Conservation (phyloP, 2,797 vertebrate genomes). For the Anas georgica region DNA sequence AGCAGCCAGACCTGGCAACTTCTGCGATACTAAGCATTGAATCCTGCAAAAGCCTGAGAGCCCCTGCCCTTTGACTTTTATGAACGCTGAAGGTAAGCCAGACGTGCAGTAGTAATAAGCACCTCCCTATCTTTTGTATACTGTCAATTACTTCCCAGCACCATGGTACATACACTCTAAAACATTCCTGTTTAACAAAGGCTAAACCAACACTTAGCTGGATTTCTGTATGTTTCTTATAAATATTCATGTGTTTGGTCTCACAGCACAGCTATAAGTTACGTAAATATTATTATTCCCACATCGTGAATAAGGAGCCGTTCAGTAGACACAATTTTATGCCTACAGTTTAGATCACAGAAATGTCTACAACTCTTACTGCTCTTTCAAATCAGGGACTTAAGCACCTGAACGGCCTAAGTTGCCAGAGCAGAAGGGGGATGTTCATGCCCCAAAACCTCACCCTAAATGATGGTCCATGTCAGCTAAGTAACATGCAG, state of each 20-base stretch:
- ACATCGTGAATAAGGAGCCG: neutral
- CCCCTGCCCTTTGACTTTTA: neutral
- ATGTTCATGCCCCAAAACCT: neutral
- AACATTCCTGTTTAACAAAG: neutral
- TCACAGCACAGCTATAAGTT: neutral
- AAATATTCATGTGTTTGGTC: constrained; percentile 24
- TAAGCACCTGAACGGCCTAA: neutral
- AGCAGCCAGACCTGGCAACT: neutral
- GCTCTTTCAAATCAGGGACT: neutral
- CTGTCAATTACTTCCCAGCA: neutral
- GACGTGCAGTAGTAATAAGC: neutral
- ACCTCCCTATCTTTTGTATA: neutral
- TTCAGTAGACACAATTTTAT: neutral
- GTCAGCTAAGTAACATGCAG: neutral
- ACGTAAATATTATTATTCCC: neutral
- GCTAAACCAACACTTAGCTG: constrained; percentile 23
- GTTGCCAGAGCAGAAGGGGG: neutral
- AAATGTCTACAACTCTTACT: neutral
- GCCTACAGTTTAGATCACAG: neutral
- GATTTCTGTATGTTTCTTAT: neutral
- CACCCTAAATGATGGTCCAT: neutral
- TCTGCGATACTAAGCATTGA: neutral
- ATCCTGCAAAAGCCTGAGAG: neutral
- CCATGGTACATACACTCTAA: neutral
- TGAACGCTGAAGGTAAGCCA: neutral